phyloP scores from a whole-genome alignment of 2,888 invertebrate genomes.

The Lasius platythorax region DNA sequence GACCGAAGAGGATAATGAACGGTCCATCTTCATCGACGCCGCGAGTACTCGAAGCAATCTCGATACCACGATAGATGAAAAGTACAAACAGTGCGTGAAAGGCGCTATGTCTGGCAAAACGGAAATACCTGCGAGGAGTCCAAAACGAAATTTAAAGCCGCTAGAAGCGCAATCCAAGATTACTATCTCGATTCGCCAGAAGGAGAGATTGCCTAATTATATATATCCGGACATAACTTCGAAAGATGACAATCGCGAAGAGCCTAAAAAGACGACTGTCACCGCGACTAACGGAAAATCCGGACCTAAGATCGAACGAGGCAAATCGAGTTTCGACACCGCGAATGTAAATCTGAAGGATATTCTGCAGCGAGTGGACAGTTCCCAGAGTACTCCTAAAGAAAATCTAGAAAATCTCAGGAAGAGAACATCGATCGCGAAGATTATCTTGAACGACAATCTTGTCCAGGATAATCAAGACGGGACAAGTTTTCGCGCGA shows the following conservation, averaged over 20 bases:
- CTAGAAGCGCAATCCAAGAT: constrained; percentile 26
- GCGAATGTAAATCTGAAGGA: constrained; percentile 81
- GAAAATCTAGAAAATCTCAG: constrained; percentile 83
- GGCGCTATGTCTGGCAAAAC: constrained; percentile 70
- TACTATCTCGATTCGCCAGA: constrained; percentile 44
- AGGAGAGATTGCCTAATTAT: constrained; percentile 74
- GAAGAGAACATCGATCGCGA: constrained; percentile 82
- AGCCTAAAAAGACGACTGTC: constrained; percentile 15
- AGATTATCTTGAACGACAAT: constrained; percentile 82
- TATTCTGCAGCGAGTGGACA: constrained; percentile 80
- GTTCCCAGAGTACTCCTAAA: constrained; percentile 77
- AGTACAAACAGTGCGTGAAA: constrained; percentile 83
- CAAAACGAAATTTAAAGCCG: constrained; percentile 13
- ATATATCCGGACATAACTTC: constrained; percentile 60
- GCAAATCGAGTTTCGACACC: constrained; percentile 69
- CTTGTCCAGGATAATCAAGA: constrained; percentile 64
- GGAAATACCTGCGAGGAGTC: constrained; percentile 11
- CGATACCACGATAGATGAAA: constrained; percentile 82
- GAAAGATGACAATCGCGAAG: constrained; percentile 51
- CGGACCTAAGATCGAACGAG: constrained; percentile 45
- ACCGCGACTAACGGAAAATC: constrained; percentile 46
- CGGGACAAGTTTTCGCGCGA: constrained; percentile 56
- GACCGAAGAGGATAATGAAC: constrained; percentile 61
- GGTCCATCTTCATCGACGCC: constrained; percentile 60
- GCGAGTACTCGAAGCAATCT: constrained; percentile 60